Evolutionary conservation across 2,113 vertebrate species (phyloP), one percentile per base, ranked within the genome.

Genomic region (Paradoxurus hermaphroditus): DNA sequence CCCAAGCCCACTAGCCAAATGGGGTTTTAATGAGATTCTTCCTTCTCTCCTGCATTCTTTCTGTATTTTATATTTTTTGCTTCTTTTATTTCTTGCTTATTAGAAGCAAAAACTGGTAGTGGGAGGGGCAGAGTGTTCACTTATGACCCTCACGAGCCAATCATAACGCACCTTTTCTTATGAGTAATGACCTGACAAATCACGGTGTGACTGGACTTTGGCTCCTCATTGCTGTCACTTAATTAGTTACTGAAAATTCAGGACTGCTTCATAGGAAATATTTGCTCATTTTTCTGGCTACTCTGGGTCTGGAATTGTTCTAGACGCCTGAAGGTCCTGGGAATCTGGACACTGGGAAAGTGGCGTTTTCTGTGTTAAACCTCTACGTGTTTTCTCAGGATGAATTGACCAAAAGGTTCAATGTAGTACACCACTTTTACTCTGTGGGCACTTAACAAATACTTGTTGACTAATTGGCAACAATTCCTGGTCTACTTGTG

Each of bases 401-500:
- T 84, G 27, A 98, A 86, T 41, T 91, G 68, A 65, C 72, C 53
- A 78, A 90, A 73, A 89, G 68, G 12, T 34, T 96, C 39, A 31
- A n/a, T 18, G 19, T 21, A 82, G 90, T 59, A 86, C 11, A 77
- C 73, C 70, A 49, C 46, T 95, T 92, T 83, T n/a, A 73, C 39
- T 72, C 34, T 89, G 75, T 73, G 89, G 51, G 25, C 44, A 93
- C 44, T 95, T 93, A 95, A 68, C 63, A 96, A 97, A 96, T 93
- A 82, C 56, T 78, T 92, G 13, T 88, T 96, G 92, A 98, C 86
- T 86, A 88, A 96, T 89, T 91, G 72, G 89, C 90, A 94, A 65
- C 89, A 93, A 90, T 92, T 96, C 73, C 49, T 36, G 56, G 21
- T 90, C 82, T 94, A 87, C 89, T 96, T 97, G 93, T 85, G 91